phyloP scores from a whole-genome alignment of 2,888 invertebrate species.

The Nomada ruficornis region DNA sequence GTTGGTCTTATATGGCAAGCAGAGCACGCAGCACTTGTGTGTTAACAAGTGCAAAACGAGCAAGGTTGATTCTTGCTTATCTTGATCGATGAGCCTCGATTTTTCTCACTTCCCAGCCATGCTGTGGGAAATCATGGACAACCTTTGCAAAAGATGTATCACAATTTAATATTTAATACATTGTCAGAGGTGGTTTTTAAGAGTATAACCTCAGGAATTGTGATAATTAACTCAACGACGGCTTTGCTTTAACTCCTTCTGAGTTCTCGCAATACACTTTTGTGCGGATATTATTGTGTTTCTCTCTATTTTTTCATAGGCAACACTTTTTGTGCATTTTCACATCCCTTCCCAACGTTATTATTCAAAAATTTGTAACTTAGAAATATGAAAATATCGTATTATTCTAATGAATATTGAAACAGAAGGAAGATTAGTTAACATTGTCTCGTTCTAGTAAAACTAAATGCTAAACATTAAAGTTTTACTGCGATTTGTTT shows the following conservation, averaged over 20 bases:
- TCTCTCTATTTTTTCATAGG: too few relatives aligned
- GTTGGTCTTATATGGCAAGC: slow-evolving; percentile 42
- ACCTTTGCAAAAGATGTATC: not conserved
- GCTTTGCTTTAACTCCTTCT: too few relatives aligned
- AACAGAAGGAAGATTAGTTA: too few relatives aligned
- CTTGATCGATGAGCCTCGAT: slow-evolving; percentile 8
- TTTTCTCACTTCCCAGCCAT: slow-evolving; percentile 18
- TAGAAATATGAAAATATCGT: too few relatives aligned
- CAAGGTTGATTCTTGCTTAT: slow-evolving; percentile 38
- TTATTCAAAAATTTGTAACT: too few relatives aligned
- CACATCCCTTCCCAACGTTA: too few relatives aligned
- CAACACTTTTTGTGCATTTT: not conserved
- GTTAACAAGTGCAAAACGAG: slow-evolving; percentile 50
- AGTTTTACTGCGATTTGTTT: too few relatives aligned
- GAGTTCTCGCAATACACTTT: not conserved
- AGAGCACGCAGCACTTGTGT: slow-evolving; percentile 40
- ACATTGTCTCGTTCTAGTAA: too few relatives aligned
- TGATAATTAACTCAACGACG: too few relatives aligned
- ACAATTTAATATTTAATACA: not conserved
- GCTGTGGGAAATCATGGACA: not conserved
- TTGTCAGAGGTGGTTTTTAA: not conserved
- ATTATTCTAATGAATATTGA: too few relatives aligned
- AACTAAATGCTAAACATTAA: too few relatives aligned
- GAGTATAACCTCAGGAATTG: too few relatives aligned
- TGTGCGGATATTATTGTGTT: not conserved